Conservation (phyloP, 2,888 invertebrate species). For the Eilema depressum region DNA sequence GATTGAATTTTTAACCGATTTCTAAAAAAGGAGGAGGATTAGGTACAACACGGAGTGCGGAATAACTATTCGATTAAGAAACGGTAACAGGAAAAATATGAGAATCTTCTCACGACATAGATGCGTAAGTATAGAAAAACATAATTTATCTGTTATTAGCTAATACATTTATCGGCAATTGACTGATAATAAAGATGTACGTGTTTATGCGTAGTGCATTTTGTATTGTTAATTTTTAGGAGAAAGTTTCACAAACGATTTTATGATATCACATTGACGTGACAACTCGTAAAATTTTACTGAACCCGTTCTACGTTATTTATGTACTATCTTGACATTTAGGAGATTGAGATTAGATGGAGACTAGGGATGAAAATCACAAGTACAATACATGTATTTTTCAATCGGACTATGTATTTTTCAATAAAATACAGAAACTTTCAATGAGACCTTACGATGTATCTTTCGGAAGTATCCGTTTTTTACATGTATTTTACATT, state of each 20-base stretch:
- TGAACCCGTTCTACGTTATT: conserved; percentile 18
- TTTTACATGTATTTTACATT: no score
- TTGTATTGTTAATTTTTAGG: conserved; percentile 28
- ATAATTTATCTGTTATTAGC: neutral
- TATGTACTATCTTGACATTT: conserved; percentile 11
- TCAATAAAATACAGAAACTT: no score
- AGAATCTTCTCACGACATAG: neutral
- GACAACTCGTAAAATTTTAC: conserved; percentile 30
- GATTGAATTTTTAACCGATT: no score
- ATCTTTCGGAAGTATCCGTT: no score
- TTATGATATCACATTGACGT: conserved; percentile 32
- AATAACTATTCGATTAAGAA: no score
- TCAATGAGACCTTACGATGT: no score
- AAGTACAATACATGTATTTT: no score
- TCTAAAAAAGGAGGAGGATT: no score
- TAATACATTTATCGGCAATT: neutral
- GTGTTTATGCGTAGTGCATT: neutral
- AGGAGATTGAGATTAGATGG: no score
- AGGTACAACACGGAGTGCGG: no score
- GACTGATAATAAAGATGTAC: neutral
- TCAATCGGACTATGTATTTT: no score
- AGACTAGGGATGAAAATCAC: no score
- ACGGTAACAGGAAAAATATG: neutral
- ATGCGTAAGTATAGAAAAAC: neutral
- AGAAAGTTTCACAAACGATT: conserved; percentile 42